Conservation (phyloP, 2,113 vertebrate genomes). For the Paralichthys olivaceus region DNA sequence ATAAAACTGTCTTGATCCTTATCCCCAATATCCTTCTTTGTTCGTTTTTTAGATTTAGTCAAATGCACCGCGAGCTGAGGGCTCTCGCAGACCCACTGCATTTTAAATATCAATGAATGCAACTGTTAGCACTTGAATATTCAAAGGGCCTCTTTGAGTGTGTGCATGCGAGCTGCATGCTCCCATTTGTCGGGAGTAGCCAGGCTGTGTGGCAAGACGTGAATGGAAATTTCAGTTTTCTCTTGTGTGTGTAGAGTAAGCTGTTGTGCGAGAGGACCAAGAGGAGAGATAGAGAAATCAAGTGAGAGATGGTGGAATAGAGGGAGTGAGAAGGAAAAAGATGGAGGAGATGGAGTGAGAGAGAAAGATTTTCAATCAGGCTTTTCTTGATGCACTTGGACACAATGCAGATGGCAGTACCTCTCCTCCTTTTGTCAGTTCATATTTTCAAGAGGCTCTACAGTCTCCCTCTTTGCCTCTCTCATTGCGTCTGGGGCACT, state of each 20-base stretch:
- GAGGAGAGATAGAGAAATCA: constrained; percentile 27
- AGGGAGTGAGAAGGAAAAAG: constrained; percentile 42
- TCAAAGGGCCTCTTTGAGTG: constrained; percentile 81
- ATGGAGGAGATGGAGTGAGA: constrained; percentile 55
- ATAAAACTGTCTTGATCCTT: constrained; percentile 71
- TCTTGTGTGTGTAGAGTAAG: constrained; percentile 72
- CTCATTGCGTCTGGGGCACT: constrained; percentile 43
- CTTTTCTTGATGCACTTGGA: constrained; percentile 69
- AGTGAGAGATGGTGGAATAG: constrained; percentile 52
- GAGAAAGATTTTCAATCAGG: constrained; percentile 70
- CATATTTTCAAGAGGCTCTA: constrained; percentile 80
- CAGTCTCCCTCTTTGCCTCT: constrained; percentile 66
- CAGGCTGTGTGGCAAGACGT: constrained; percentile 72
- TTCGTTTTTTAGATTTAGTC: constrained; percentile 70
- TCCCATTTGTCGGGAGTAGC: constrained; percentile 74
- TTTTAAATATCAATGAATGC: constrained; percentile 84
- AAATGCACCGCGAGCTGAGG: constrained; percentile 69
- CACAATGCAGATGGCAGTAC: constrained; percentile 63
- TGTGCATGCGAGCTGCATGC: constrained; percentile 79
- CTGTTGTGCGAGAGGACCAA: constrained; percentile 63
- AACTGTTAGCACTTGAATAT: constrained; percentile 82
- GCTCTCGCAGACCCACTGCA: constrained; percentile 72
- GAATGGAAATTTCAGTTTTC: constrained; percentile 80
- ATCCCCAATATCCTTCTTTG: constrained; percentile 68
- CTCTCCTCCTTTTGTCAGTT: constrained; percentile 74